A percentile compares a stretch with the other conserved stretches of the same genome.
Evolutionary conservation across 2,113 vertebrate species (phyloP).

Genomic region (Prunella himalayana): DNA sequence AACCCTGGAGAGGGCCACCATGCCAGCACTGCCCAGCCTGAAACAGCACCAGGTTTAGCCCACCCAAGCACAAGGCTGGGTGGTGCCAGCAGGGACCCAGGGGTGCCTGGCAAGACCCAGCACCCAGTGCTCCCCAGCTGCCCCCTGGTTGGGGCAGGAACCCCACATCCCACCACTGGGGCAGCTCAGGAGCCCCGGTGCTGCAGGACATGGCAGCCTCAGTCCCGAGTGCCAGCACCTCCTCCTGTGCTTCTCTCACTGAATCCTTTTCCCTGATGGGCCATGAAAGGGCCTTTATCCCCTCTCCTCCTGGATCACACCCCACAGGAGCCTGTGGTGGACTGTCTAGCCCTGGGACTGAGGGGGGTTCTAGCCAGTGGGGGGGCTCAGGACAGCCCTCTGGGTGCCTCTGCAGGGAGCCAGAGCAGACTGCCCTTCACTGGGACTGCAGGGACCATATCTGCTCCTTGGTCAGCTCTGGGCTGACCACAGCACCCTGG

Average conservation of each 20-base stretch:
- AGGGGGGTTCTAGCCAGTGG: not conserved
- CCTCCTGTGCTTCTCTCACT: not conserved
- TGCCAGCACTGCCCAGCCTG: not conserved
- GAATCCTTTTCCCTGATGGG: not conserved
- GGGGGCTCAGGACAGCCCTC: not conserved
- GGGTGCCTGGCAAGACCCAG: rapidly evolving
- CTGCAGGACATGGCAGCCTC: not conserved
- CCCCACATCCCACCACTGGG: rapidly evolving
- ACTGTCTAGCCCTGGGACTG: not conserved
- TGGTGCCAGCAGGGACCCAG: not conserved
- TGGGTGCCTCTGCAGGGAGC: rapidly evolving
- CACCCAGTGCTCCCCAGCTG: rapidly evolving
- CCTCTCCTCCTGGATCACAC: not conserved
- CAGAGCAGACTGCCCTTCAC: not conserved
- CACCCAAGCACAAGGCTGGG: not conserved
- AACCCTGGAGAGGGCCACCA: not conserved
- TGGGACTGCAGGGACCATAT: not conserved
- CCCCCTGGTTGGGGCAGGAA: not conserved
- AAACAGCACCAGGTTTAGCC: not conserved
- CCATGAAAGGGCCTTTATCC: slow-evolving; percentile 34
- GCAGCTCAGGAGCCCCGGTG: rapidly evolving
- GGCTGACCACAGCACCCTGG: rapidly evolving
- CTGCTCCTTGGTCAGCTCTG: not conserved
- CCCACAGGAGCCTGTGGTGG: not conserved
- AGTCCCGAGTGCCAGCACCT: not conserved